Evolutionary conservation across 2,797 vertebrate genomes (phyloP), one percentile per base, ranked within the genome.

Genomic region (Lagorchestes hirsutus): DNA sequence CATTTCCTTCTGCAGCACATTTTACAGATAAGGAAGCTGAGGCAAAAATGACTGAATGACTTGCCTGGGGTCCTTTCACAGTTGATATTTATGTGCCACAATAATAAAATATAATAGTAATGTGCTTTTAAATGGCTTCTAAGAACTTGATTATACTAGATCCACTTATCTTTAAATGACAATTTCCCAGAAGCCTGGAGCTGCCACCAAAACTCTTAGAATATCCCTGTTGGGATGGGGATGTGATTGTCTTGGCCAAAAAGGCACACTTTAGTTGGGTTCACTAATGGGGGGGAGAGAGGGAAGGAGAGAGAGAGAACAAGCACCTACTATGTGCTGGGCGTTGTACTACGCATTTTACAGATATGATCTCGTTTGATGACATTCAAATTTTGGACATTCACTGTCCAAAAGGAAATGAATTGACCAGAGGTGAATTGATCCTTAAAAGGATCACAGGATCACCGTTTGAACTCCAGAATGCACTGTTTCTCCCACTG

Each of bases 121-220:
- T 58, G 9, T 93, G 0, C 55, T 95, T 97, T 96, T 55, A 91
- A 90, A 95, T 95, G 59, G 95, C 55, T 93, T 98, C 87, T 5
- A 95, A 96, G 94, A 31, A 1, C 95, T 96, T 94, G 94, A 97
- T 95, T 97, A 67, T 18, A 94, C 22, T 46, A 27, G 91, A 93
- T 67, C 57, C 46, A 90, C 54, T 97, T 97, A 90, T 55, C 31
- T 96, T 91, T 67, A 90, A 90, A 10, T 18, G 59, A 57, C 27
- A 92, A 94, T 96, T 93, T 91, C 91, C 93, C 54, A 55, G n/a
- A 94, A 94, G 28, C 54, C 54, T 97, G 93, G 92, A n/a, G 91
- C 31, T 29, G 52, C 2, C 31, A 22, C 2, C 27, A 95, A 93
- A 97, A 92, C 34, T 55, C 28, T 56, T 87, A 55, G n/a, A 97